Conservation (phyloP, 2,113 vertebrate species). For the Pholis gunnellus region DNA sequence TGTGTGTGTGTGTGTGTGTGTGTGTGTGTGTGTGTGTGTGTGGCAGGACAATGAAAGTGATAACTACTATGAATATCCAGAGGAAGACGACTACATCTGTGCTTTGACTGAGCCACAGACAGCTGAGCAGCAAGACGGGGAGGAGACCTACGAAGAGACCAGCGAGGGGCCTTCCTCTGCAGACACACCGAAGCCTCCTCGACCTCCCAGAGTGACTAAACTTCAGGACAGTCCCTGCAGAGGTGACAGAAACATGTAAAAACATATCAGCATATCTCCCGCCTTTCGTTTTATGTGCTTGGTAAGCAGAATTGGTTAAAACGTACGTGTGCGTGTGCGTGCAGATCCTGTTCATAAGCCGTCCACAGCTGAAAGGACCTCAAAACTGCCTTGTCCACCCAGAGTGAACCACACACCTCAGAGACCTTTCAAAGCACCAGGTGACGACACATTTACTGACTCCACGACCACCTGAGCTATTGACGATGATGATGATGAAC, state of each 20-base stretch:
- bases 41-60: conserved; percentile 44
- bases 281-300: not conserved
- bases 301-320: not conserved
- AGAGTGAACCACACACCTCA: not conserved
- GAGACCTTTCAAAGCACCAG: not conserved
- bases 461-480: not conserved
- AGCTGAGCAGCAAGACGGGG: not conserved
- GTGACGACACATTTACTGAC: not conserved
- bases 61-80: conserved; percentile 20
- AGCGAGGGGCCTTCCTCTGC: not conserved
- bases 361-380: not conserved
- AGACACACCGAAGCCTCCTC: not conserved
- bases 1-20: conserved; percentile 11
- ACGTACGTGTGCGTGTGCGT: not conserved
- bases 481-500: not conserved
- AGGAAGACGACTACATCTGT: not conserved
- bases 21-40: not conserved
- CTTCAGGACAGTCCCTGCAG: not conserved
- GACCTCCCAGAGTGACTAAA: rapidly evolving
- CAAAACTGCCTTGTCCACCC: not conserved
- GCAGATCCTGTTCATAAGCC: not conserved
- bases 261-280: not conserved
- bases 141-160: not conserved
- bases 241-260: conserved; percentile 28
- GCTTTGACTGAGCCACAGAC: not conserved